Percentiles rank a stretch among this genome's conserved stretches.
Evolutionary conservation across 1,140 invertebrate species (phyloP).

Genomic region (Bombus sibiricus): DNA sequence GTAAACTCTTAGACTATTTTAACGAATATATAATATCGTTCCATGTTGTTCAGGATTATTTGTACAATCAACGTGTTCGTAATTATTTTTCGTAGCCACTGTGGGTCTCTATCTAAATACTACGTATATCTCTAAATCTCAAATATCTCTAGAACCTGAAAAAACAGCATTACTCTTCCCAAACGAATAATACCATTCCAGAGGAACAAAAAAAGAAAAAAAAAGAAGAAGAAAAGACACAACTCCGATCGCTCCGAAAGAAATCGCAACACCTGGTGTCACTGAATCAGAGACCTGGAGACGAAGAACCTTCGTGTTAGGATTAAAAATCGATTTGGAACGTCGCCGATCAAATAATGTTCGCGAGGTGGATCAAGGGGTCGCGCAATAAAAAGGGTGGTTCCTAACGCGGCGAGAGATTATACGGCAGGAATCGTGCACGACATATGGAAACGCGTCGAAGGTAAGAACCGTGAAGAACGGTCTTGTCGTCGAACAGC

Average conservation of each 20-base stretch:
- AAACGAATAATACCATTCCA: neutral
- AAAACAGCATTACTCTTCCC: no score
- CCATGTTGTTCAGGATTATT: no score
- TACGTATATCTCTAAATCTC: no score
- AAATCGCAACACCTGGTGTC: neutral
- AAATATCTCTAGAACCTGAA: no score
- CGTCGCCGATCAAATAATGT: neutral
- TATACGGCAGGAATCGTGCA: conserved; percentile 9
- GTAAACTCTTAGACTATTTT: no score
- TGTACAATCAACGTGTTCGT: no score
- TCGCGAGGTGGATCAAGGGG: neutral
- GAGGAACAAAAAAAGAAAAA: neutral
- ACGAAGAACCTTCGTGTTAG: neutral
- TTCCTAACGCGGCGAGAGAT: conserved; percentile 8
- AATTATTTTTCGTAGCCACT: no score
- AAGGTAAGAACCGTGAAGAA: neutral
- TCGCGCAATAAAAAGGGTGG: neutral
- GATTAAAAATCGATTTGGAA: neutral
- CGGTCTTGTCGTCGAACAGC: no score
- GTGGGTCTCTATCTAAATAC: no score
- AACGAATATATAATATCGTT: no score
- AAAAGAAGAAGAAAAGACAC: no score
- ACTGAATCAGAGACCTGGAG: neutral
- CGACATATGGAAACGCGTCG: neutral
- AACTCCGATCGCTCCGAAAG: neutral